Conservation (phyloP, 2,888 invertebrate genomes). For the Ophioninae sp. region DNA sequence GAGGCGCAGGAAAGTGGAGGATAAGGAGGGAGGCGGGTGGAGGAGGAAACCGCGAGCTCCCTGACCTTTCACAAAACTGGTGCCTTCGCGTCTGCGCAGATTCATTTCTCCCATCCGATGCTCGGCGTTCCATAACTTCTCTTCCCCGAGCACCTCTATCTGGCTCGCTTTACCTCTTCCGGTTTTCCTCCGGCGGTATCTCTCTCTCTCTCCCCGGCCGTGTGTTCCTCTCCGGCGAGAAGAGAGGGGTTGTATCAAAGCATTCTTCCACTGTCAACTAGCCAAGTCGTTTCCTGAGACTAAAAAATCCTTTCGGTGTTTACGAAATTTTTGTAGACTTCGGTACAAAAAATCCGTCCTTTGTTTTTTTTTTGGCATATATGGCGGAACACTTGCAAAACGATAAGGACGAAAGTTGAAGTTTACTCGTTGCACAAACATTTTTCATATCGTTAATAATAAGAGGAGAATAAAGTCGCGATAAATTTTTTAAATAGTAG, state of each 20-base stretch:
- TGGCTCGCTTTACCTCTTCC: constrained; percentile 1
- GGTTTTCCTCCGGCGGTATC: not conserved
- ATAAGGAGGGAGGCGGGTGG: constrained; percentile 28
- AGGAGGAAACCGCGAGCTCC: constrained; percentile 51
- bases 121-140: constrained; percentile 35
- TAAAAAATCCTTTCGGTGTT: constrained; percentile 58
- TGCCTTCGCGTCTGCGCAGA: constrained; percentile 70
- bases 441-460: not conserved
- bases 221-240: constrained; percentile 29
- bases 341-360: constrained; percentile 34
- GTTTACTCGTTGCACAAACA: not conserved
- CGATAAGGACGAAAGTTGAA: not conserved
- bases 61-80: constrained; percentile 70
- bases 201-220: constrained; percentile 20
- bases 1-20: no score
- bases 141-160: constrained; percentile 38
- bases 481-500: not conserved
- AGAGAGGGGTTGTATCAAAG: constrained; percentile 31
- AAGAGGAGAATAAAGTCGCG: not conserved
- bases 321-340: constrained; percentile 60
- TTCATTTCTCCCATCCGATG: constrained; percentile 51
- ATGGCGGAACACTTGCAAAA: not conserved
- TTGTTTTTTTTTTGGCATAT: not conserved
- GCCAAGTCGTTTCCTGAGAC: constrained; percentile 16
- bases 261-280: constrained; percentile 47